phyloP scores from a whole-genome alignment of 1,140 invertebrate species.

The Conopomorpha cramerella region DNA sequence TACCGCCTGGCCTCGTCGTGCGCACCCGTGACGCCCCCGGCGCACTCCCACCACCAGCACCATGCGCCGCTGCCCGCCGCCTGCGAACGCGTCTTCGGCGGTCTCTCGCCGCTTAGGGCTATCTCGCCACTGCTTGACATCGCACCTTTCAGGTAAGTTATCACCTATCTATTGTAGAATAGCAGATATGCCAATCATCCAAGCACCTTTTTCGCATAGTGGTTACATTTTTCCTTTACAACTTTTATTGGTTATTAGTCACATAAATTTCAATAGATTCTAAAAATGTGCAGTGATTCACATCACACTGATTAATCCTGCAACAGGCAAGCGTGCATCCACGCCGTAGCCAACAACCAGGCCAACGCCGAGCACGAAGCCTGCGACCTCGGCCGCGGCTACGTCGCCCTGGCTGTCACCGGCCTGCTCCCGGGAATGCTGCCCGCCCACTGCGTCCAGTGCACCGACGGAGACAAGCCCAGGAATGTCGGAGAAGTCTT shows the following conservation, averaged over 20 bases:
- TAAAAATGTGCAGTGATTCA: no score
- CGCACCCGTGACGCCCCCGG: slow-evolving; percentile 50
- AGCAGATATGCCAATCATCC: slow-evolving; percentile 1
- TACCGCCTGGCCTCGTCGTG: slow-evolving; percentile 69
- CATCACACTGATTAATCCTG: slow-evolving; percentile 8
- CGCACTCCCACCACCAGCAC: slow-evolving; percentile 46
- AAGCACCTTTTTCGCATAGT: background rate
- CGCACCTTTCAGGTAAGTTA: slow-evolving; percentile 33
- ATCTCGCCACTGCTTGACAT: slow-evolving; percentile 26
- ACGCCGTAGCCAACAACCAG: slow-evolving; percentile 56
- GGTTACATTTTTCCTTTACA: no score
- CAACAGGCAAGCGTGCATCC: slow-evolving; percentile 69
- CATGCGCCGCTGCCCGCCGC: slow-evolving; percentile 28
- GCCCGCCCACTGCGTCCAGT: slow-evolving; percentile 66
- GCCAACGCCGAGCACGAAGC: slow-evolving; percentile 55
- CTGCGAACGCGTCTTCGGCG: slow-evolving; percentile 70
- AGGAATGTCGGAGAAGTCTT: slow-evolving; percentile 64
- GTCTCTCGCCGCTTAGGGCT: slow-evolving; percentile 61
- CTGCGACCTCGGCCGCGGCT: slow-evolving; percentile 65
- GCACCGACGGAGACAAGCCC: slow-evolving; percentile 60
- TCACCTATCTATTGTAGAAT: background rate
- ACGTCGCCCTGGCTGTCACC: slow-evolving; percentile 61
- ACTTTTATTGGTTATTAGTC: no score
- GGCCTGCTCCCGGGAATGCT: slow-evolving; percentile 60
- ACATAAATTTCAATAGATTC: no score